A percentile compares a stretch with the other conserved stretches of the same genome.
phyloP scores from a whole-genome alignment of 2,888 invertebrate species.

The Drosophila greeni region DNA sequence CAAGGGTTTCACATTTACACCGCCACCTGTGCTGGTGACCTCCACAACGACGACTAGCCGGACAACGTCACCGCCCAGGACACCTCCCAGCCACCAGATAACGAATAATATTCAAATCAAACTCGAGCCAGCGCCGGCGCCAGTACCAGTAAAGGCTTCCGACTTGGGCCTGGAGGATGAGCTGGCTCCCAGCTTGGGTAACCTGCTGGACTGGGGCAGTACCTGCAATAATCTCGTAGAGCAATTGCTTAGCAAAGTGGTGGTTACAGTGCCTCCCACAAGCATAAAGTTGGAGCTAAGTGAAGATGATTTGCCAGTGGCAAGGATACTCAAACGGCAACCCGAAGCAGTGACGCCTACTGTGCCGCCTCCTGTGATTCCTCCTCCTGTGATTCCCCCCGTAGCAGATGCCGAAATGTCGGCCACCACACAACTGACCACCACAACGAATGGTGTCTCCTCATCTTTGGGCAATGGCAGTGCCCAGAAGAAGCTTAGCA shows the following conservation, averaged over 20 bases:
- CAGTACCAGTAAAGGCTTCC: conserved; percentile 4
- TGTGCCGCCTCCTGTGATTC: too few species aligned
- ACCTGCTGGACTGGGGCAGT: conserved; percentile 81
- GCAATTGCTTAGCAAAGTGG: conserved; percentile 82
- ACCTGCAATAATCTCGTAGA: conserved; percentile 89
- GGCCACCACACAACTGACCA: conserved; percentile 56
- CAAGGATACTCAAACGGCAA: conserved; percentile 55
- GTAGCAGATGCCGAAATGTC: conserved; percentile 49
- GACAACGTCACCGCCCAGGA: conserved; percentile 35
- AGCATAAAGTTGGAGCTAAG: conserved; percentile 52
- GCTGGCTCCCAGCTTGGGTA: conserved; percentile 36
- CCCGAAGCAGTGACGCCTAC: conserved; percentile 14
- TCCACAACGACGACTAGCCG: conserved; percentile 40
- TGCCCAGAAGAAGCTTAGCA: conserved; percentile 70
- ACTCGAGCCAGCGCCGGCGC: conserved; percentile 46
- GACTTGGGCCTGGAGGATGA: conserved; percentile 47
- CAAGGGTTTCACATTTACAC: conserved; percentile 81
- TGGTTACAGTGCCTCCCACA: conserved; percentile 1
- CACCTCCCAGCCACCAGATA: conserved; percentile 30
- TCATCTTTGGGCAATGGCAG: conserved; percentile 32
- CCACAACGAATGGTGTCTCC: conserved; percentile 51
- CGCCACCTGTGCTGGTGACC: conserved; percentile 60
- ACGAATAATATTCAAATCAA: conserved; percentile 61
- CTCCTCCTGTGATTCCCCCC: neutral
- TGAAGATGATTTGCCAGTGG: conserved; percentile 63